Evolutionary conservation across 2,113 vertebrate genomes (phyloP).

Genomic region (Vombatus ursinus): DNA sequence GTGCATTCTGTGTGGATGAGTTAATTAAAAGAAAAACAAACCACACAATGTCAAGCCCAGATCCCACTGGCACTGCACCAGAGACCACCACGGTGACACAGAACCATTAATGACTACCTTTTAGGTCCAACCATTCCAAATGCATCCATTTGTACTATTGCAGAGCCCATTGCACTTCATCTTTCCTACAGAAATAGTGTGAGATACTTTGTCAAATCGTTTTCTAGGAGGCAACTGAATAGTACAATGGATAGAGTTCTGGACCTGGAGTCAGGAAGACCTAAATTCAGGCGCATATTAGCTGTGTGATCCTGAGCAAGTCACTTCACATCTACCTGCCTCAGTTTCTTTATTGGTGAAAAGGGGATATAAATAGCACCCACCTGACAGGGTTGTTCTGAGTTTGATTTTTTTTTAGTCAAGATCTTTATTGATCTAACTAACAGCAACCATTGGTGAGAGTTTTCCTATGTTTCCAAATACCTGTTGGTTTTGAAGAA

Average conservation of each 20-base stretch:
- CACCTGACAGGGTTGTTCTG: background rate
- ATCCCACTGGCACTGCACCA: background rate
- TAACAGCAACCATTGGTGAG: conserved; percentile 83
- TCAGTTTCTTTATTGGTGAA: background rate
- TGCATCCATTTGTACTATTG: background rate
- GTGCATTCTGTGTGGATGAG: background rate
- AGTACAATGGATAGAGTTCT: background rate
- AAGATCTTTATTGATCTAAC: conserved; percentile 94
- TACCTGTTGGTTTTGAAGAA: background rate
- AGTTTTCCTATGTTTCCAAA: background rate
- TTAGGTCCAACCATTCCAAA: background rate
- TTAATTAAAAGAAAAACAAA: background rate
- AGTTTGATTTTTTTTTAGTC: conserved; percentile 73
- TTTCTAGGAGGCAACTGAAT: background rate
- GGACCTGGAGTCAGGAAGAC: background rate
- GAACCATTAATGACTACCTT: background rate
- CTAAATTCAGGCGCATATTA: background rate
- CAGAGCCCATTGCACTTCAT: background rate
- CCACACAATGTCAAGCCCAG: background rate
- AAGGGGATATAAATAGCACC: background rate
- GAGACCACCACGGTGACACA: background rate
- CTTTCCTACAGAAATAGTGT: background rate
- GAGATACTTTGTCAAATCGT: background rate
- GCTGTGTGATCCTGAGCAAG: background rate
- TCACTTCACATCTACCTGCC: background rate